phyloP scores from a whole-genome alignment of 2,888 invertebrate species.

The Bombyx huttoni region DNA sequence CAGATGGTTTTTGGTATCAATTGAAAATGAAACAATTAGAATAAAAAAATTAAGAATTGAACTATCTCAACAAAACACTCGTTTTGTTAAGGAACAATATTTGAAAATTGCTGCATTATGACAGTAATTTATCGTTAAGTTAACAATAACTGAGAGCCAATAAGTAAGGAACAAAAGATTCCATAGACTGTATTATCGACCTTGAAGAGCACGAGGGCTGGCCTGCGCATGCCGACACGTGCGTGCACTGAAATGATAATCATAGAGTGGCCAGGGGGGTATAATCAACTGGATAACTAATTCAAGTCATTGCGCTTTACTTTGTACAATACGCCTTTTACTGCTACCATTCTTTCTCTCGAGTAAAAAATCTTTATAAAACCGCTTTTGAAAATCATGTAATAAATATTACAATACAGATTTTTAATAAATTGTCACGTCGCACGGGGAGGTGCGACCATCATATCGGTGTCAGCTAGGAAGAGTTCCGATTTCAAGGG shows the following conservation, averaged over 20 bases:
- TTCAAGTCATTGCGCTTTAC: conserved; percentile 63
- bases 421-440: too few species aligned
- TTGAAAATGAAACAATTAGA: too few species aligned
- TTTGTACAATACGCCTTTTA: conserved; percentile 50
- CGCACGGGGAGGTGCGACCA: too few species aligned
- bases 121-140: too few species aligned
- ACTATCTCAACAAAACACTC: too few species aligned
- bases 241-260: conserved; percentile 61
- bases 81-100: too few species aligned
- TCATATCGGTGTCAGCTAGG: too few species aligned
- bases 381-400: conserved; percentile 27
- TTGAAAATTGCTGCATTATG: too few species aligned
- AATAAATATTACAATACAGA: too few species aligned
- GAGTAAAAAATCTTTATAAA: conserved; percentile 28
- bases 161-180: conserved; percentile 34
- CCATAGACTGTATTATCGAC: conserved; percentile 51
- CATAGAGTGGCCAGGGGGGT: conserved; percentile 65
- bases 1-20: too few species aligned
- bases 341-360: conserved; percentile 36
- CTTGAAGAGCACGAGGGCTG: conserved; percentile 54
- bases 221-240: conserved; percentile 52
- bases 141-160: conserved; percentile 19
- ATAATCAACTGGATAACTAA: conserved; percentile 70
- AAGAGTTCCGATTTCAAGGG: too few species aligned
- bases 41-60: too few species aligned